A percentile compares a stretch with the other conserved stretches of the same genome.
These are phyloP conservation scores for Hybognathus amarus DNA, from an alignment of 2,797 vertebrate genomes.

Conservation along the genomic window DNA sequence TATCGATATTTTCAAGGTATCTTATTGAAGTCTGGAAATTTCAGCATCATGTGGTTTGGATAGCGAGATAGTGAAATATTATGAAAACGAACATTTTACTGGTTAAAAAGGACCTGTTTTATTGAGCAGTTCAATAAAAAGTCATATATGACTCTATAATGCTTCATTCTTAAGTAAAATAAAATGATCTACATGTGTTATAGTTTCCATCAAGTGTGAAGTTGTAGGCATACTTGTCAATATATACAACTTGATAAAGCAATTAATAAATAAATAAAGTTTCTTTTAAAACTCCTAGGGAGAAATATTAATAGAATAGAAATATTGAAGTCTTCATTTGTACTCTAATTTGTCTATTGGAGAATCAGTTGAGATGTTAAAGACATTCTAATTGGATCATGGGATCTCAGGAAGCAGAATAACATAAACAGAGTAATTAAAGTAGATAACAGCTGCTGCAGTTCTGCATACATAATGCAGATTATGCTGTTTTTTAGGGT, in stretches of 20 bases:
- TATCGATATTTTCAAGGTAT: no score
- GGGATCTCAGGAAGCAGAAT: neutral
- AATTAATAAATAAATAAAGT: no score
- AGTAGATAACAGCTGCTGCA: neutral
- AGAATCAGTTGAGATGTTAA: neutral
- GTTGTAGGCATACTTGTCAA: neutral
- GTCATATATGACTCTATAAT: neutral
- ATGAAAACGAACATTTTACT: neutral
- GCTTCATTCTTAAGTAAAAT: neutral
- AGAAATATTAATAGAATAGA: neutral
- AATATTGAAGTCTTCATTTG: neutral
- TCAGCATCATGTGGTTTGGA: no score
- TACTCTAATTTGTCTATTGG: neutral
- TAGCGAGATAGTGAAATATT: neutral
- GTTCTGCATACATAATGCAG: neutral
- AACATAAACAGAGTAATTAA: slow-evolving; percentile 25
- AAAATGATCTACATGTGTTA: neutral
- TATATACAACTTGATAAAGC: neutral
- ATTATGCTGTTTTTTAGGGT: neutral
- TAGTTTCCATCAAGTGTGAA: neutral
- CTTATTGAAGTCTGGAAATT: no score
- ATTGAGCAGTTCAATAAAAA: neutral
- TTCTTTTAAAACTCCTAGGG: neutral
- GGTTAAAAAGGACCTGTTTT: neutral
- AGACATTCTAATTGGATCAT: neutral